Evolutionary conservation across 2,113 vertebrate genomes (phyloP), one percentile per base, ranked within the genome.

Genomic region (Mesoclemmys tuberculata): DNA sequence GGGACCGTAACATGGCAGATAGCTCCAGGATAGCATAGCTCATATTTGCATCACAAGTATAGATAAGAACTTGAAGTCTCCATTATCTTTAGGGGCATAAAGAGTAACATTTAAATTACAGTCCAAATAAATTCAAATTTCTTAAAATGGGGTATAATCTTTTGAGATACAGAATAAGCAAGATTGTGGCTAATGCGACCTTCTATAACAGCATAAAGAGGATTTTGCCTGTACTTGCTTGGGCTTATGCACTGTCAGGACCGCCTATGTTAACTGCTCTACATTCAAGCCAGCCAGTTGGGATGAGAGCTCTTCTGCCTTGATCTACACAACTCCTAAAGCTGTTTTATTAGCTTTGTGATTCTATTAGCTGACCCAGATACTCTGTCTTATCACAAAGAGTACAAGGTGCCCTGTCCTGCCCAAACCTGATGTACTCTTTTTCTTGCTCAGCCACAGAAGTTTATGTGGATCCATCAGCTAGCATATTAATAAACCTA

Each of bases 101-200:
- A 1, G 10, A 56, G 1, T 31, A 16, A 84, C 87, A 58, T 55
- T 31, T 27, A 55, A 2, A 5, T 55, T 79, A 81, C 41, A 74
- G 38, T 74, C 22, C 24, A 68, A 68, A n/a, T n/a, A 35, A 68
- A n/a, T 68, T 68, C 4, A 68, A 16, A 61, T 61, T 14, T 61
- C 58, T 61, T 61, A 16, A 61, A 27, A 61, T 29, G 64, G 68
- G 35, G n/a, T 9, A 74, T 41, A 74, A 44, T 44, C 38, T 41
- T 41, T 44, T 3, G 31, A 81, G 41, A 21, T 29, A 48, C 64
- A 0, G 0, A 0, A 1, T 27, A 9, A 80, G 27, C 49, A 81
- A 81, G n/a, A n/a, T 55, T 81, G 74, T 46, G 84, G 14, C 77
- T 41, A 58, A 8, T 44, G 35, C 79, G 75, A 19, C 4, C 10